phyloP scores from a whole-genome alignment of 2,113 vertebrate genomes.

The Cyprinodon brontotheroides region DNA sequence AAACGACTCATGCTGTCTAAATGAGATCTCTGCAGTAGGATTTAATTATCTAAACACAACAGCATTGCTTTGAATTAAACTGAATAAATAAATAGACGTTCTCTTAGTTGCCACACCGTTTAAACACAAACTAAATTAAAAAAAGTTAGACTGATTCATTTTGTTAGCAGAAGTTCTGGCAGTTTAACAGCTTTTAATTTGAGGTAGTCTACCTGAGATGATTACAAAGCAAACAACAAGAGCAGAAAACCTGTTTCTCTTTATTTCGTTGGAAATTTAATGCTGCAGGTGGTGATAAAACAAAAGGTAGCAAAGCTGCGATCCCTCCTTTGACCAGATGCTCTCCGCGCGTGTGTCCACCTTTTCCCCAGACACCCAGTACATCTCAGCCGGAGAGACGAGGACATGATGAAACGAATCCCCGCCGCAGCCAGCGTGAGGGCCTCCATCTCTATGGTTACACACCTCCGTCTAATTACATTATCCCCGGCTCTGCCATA shows the following conservation, averaged over 20 bases:
- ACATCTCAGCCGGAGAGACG: constrained; percentile 31
- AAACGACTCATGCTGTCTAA: not conserved
- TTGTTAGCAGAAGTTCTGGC: not conserved
- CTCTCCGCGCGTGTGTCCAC: not conserved
- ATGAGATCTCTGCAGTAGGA: not conserved
- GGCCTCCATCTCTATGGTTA: constrained; percentile 71
- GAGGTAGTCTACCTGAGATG: not conserved
- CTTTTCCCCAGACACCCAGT: constrained; percentile 14
- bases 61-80: not conserved
- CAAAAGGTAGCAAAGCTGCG: not conserved
- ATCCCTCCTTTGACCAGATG: constrained; percentile 16
- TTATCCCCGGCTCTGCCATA: constrained; percentile 64
- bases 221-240: not conserved
- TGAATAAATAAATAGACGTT: not conserved
- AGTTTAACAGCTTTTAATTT: not conserved
- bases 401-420: constrained; percentile 36
- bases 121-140: not conserved
- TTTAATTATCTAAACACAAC: not conserved
- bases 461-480: constrained; percentile 56
- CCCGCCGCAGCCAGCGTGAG: constrained; percentile 45
- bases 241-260: not conserved
- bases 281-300: constrained; percentile 1
- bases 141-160: not conserved
- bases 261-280: not conserved
- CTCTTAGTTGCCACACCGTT: not conserved